These are phyloP conservation scores for Sebastes flavidus DNA, from an alignment of 2,797 vertebrate genomes.

Conservation along the genomic window DNA sequence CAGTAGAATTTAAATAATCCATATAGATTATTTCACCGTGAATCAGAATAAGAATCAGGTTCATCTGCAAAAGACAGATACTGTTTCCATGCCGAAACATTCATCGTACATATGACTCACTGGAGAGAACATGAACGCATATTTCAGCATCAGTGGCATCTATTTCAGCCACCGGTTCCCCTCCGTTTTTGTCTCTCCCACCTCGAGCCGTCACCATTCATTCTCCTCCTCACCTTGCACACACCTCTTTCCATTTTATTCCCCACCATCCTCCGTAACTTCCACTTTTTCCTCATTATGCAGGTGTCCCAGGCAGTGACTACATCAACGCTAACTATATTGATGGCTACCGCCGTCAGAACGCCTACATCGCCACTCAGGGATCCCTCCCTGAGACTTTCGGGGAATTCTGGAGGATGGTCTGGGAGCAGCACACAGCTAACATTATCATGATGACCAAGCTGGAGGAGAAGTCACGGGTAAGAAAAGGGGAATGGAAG, in stretches of 20 bases:
- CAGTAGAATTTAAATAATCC: conserved; percentile 61
- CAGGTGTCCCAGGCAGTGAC: conserved; percentile 96
- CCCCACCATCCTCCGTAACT: neutral
- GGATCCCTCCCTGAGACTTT: conserved; percentile 96
- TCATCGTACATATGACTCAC: neutral
- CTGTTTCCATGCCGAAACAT: neutral
- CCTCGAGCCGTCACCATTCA: neutral
- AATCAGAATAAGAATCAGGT: conserved; percentile 34
- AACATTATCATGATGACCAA: conserved; percentile 99
- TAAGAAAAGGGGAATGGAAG: conserved; percentile 73
- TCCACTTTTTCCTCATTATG: conserved; percentile 1
- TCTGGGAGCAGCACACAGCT: conserved; percentile 97
- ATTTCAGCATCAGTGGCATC: neutral
- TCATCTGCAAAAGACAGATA: conserved; percentile 27
- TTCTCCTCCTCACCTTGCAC: neutral
- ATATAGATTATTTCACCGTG: conserved; percentile 32
- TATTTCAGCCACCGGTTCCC: neutral
- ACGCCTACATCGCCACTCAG: conserved; percentile 97
- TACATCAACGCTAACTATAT: conserved; percentile 98
- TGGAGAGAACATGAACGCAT: neutral
- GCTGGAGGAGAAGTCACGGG: conserved; percentile 96
- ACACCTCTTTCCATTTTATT: neutral
- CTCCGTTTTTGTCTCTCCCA: neutral
- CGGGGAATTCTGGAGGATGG: conserved; percentile 99
- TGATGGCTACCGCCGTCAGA: conserved; percentile 97